phyloP scores from a whole-genome alignment of 2,113 vertebrate species.

The Enhydra lutris region DNA sequence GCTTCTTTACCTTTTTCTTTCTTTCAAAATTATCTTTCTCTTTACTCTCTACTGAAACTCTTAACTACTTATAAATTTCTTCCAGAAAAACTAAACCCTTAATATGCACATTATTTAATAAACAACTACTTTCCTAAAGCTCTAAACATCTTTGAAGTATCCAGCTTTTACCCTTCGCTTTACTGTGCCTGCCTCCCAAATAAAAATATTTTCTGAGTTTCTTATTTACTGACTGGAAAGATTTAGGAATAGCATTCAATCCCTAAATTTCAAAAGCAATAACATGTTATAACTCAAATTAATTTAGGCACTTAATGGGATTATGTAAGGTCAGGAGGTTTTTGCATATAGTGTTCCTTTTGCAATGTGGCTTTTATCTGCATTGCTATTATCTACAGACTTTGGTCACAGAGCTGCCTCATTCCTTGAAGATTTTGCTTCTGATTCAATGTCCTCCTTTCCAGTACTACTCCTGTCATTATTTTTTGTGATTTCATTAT shows the following conservation, averaged over 20 bases:
- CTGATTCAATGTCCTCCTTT: background rate
- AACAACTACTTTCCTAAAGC: background rate
- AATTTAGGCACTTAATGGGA: background rate
- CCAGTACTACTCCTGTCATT: background rate
- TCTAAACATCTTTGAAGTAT: background rate
- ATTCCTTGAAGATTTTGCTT: background rate
- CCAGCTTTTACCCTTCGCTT: background rate
- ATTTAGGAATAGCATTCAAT: background rate
- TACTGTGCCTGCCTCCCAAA: rapidly evolving
- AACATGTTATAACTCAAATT: background rate
- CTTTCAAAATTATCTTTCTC: background rate
- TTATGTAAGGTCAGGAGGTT: background rate
- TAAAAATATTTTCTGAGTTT: background rate
- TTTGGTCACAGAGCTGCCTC: background rate
- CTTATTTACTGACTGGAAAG: background rate
- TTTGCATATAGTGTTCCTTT: background rate
- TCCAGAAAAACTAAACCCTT: background rate
- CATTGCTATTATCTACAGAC: background rate
- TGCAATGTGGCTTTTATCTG: background rate
- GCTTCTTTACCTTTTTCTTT: background rate
- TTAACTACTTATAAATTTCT: background rate
- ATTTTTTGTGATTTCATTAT: background rate
- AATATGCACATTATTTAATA: background rate
- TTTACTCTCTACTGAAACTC: background rate
- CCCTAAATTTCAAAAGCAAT: background rate